Evolutionary conservation across 1,140 invertebrate species (phyloP).

Genomic region (Tyrophagus putrescentiae): DNA sequence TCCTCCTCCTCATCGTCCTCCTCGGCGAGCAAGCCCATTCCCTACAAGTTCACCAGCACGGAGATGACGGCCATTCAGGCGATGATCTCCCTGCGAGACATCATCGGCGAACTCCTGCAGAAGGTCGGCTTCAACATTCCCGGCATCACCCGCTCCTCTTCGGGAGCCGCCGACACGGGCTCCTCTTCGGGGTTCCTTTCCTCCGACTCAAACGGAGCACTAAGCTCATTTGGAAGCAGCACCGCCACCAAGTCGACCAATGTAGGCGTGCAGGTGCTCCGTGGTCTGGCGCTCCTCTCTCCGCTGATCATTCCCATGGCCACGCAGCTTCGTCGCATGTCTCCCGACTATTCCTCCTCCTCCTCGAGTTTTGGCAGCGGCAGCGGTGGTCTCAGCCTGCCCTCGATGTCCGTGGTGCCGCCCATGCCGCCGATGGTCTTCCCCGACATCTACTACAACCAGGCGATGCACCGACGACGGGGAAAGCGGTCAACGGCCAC

Average conservation of each 20-base stretch:
- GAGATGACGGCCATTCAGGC: slow-evolving; percentile 19
- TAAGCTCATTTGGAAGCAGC: not conserved
- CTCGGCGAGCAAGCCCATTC: not conserved
- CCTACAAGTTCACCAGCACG: slow-evolving; percentile 11
- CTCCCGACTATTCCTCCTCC: not conserved
- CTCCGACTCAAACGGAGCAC: not conserved
- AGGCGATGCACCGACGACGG: slow-evolving; percentile 12
- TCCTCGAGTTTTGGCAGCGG: not conserved
- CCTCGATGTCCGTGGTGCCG: not conserved
- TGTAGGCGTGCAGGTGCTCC: not conserved
- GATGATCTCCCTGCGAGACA: slow-evolving; percentile 11
- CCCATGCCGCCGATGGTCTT: not conserved
- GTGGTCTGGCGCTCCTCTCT: slow-evolving; percentile 9
- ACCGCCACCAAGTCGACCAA: not conserved
- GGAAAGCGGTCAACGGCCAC: not conserved
- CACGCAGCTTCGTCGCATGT: slow-evolving; percentile 15
- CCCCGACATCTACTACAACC: not conserved
- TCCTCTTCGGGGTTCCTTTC: not conserved
- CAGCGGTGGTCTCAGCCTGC: not conserved
- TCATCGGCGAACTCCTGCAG: slow-evolving; percentile 12
- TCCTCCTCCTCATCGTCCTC: no score
- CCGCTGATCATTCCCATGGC: slow-evolving; percentile 18
- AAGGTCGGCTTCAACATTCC: slow-evolving; percentile 11
- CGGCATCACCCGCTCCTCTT: not conserved
- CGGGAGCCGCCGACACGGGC: not conserved